Conservation (phyloP, 2,113 vertebrate species). For the Chinchilla lanigera region DNA sequence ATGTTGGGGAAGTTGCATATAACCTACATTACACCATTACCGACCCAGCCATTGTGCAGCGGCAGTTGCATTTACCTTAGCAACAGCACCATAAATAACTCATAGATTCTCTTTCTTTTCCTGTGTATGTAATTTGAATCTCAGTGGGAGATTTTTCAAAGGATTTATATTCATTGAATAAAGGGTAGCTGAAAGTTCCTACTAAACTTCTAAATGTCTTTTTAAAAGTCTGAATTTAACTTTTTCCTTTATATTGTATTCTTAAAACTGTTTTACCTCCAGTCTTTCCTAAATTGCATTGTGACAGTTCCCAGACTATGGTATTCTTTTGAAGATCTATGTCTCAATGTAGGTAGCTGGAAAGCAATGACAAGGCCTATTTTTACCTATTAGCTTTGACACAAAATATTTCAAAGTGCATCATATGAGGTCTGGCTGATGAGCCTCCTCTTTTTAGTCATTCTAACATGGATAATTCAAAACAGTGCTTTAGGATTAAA, state of each 20-base stretch:
- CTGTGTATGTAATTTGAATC: conserved; percentile 55
- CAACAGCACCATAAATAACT: conserved; percentile 46
- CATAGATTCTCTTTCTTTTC: neutral
- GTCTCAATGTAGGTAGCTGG: conserved; percentile 23
- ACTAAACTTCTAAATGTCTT: conserved; percentile 50
- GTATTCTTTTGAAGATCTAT: conserved; percentile 40
- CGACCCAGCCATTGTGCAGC: neutral
- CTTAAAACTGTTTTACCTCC: conserved; percentile 49
- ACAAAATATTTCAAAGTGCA: conserved; percentile 5
- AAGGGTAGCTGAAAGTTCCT: neutral
- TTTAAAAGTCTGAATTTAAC: conserved; percentile 34
- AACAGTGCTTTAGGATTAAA: neutral
- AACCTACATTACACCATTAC: neutral
- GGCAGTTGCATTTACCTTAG: conserved; percentile 39
- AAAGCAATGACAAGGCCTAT: conserved; percentile 28
- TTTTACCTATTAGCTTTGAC: conserved; percentile 46
- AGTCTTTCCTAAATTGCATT: conserved; percentile 51
- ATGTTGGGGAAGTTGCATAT: neutral
- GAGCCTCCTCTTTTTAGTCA: neutral
- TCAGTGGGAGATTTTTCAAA: conserved; percentile 23
- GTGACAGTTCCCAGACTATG: neutral
- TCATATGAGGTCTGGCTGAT: neutral
- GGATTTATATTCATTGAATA: conserved; percentile 69
- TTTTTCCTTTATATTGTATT: conserved; percentile 33
- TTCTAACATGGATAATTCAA: neutral